Conservation (phyloP, 2,888 invertebrate species). For the Girardia tigrina region DNA sequence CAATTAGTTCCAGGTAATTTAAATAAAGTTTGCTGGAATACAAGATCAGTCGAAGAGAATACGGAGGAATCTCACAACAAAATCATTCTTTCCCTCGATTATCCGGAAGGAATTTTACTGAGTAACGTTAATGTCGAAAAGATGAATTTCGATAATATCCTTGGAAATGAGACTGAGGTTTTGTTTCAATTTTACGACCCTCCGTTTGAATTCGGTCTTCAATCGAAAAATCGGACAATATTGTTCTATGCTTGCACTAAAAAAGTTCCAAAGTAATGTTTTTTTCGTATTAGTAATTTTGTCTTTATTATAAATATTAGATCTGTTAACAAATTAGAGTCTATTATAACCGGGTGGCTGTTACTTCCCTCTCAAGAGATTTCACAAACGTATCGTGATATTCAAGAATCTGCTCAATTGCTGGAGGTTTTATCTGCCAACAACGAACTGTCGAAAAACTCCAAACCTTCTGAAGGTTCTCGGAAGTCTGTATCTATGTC, state of each 20-base stretch:
- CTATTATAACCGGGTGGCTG: neutral
- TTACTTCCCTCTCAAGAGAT: neutral
- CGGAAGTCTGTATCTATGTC: neutral
- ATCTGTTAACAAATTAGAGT: constrained; percentile 19
- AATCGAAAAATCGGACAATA: neutral
- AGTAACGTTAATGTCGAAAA: neutral
- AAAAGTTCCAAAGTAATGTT: neutral
- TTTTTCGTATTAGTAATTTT: neutral
- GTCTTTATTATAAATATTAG: neutral
- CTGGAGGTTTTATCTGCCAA: neutral
- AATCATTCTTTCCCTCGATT: neutral
- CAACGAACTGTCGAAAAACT: neutral
- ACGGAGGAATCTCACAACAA: neutral
- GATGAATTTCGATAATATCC: neutral
- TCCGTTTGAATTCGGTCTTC: neutral
- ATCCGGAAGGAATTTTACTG: neutral
- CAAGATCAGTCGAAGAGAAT: neutral
- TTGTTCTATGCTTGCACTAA: neutral
- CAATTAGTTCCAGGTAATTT: neutral
- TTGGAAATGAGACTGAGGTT: neutral
- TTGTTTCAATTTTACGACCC: neutral
- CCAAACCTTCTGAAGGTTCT: neutral
- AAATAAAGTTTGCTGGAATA: neutral
- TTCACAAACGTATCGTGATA: neutral
- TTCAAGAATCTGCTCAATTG: constrained; percentile 11